Evolutionary conservation across 2,888 invertebrate genomes (phyloP).

Genomic region (Gastrophysa polygoni): DNA sequence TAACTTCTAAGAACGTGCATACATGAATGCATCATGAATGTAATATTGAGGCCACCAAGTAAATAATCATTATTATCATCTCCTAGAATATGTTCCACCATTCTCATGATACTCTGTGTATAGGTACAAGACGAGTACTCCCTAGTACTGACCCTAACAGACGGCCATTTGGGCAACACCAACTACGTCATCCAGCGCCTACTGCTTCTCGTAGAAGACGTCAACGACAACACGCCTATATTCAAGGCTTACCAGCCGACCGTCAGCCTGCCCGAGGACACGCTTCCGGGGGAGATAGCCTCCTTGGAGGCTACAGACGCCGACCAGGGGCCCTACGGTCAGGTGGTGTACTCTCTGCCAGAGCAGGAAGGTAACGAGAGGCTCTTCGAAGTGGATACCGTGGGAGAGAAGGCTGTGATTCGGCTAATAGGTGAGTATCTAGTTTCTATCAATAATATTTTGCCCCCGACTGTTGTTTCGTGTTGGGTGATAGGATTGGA

Average conservation of each 20-base stretch:
- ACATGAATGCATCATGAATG: too few relatives aligned
- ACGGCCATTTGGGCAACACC: slow-evolving; percentile 84
- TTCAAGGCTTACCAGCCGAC: slow-evolving; percentile 87
- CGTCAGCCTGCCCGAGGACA: slow-evolving; percentile 80
- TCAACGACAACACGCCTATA: slow-evolving; percentile 89
- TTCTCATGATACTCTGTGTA: slow-evolving; percentile 28
- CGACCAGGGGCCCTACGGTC: slow-evolving; percentile 91
- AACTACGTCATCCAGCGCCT: slow-evolving; percentile 91
- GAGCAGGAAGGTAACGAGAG: slow-evolving; percentile 79
- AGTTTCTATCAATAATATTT: too few relatives aligned
- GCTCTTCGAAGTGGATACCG: slow-evolving; percentile 80
- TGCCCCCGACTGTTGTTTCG: too few relatives aligned
- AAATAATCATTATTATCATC: too few relatives aligned
- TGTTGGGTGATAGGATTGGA: too few relatives aligned
- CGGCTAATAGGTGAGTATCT: slow-evolving; percentile 67
- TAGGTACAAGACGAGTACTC: slow-evolving; percentile 89
- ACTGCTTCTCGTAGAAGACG: slow-evolving; percentile 86
- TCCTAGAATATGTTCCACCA: too few relatives aligned
- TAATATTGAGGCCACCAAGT: too few relatives aligned
- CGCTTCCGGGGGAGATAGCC: slow-evolving; percentile 74
- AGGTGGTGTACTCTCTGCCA: slow-evolving; percentile 86
- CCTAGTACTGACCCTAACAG: slow-evolving; percentile 85
- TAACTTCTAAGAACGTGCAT: too few relatives aligned
- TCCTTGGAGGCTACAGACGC: slow-evolving; percentile 87
- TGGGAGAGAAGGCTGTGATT: slow-evolving; percentile 84